Evolutionary conservation across 2,888 invertebrate genomes (phyloP).

Genomic region (Pinctada fucata): DNA sequence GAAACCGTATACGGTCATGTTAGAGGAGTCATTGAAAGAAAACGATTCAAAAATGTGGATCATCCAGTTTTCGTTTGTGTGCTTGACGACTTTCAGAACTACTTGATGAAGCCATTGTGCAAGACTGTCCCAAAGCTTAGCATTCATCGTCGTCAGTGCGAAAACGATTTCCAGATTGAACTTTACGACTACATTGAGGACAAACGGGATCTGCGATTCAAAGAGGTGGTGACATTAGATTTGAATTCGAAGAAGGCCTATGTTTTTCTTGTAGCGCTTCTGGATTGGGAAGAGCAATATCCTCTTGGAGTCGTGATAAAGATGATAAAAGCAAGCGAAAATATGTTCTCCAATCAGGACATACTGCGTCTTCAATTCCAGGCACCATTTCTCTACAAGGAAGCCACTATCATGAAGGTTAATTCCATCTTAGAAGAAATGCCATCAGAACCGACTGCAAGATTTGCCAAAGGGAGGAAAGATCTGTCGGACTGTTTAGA

Average conservation of each 20-base stretch:
- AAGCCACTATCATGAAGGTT: constrained; percentile 35
- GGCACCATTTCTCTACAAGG: constrained; percentile 43
- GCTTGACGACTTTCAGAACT: constrained; percentile 41
- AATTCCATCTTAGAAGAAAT: constrained; percentile 20
- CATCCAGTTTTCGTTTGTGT: constrained; percentile 55
- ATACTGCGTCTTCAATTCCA: constrained; percentile 43
- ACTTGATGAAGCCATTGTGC: constrained; percentile 56
- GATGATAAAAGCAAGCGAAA: constrained; percentile 38
- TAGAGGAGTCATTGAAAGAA: constrained; percentile 46
- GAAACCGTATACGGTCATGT: constrained; percentile 50
- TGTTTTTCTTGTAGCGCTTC: constrained; percentile 54
- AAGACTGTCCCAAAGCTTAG: constrained; percentile 60
- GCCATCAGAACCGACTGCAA: neutral
- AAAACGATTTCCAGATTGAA: constrained; percentile 32
- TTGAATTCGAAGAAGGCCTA: constrained; percentile 45
- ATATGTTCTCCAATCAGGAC: constrained; percentile 29
- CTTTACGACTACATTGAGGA: constrained; percentile 45
- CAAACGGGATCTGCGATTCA: constrained; percentile 28
- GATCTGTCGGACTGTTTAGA: constrained; percentile 40
- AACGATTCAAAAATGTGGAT: constrained; percentile 34
- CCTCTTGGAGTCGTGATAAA: constrained; percentile 54
- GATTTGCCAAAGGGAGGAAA: constrained; percentile 14
- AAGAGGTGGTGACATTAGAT: constrained; percentile 29
- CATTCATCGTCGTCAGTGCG: constrained; percentile 19
- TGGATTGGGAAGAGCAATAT: constrained; percentile 53